A percentile compares a stretch with the other conserved stretches of the same genome.
These are phyloP conservation scores for Hyperopisus bebe DNA, from an alignment of 2,113 vertebrate species.

Conservation along the genomic window DNA sequence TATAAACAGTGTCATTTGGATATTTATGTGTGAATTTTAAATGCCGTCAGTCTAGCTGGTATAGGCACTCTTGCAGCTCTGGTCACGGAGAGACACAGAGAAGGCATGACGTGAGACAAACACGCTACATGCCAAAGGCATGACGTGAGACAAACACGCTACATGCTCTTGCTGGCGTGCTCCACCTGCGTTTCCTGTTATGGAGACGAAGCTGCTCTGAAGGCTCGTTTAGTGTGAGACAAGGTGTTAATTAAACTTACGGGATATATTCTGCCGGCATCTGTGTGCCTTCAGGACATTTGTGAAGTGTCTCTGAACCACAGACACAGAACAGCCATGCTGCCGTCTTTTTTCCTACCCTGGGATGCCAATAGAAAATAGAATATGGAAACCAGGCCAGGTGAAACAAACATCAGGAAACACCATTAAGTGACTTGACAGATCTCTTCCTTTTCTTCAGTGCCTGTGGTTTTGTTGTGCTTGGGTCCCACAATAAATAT, in stretches of 20 bases:
- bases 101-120: not conserved
- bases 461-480: not conserved
- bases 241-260: slow-evolving; percentile 91
- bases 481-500: not conserved
- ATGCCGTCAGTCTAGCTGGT: not conserved
- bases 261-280: slow-evolving; percentile 31
- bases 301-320: not conserved
- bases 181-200: slow-evolving; percentile 42
- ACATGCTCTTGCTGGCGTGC: not conserved
- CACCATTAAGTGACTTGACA: not conserved
- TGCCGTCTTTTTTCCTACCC: not conserved
- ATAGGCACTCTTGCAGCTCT: not conserved
- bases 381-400: slow-evolving; percentile 1
- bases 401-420: not conserved
- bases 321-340: not conserved
- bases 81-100: not conserved
- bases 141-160: not conserved
- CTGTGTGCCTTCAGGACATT: slow-evolving; percentile 23
- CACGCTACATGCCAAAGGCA: too few relatives aligned
- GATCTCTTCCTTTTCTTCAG: not conserved
- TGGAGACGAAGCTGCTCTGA: slow-evolving; percentile 67
- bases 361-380: not conserved
- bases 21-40: not conserved
- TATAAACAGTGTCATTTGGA: not conserved
- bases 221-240: slow-evolving; percentile 78